Percentiles rank a stretch among this genome's conserved stretches.
Conservation (phyloP, 2,113 vertebrate genomes). For the Etheostoma cragini region DNA sequence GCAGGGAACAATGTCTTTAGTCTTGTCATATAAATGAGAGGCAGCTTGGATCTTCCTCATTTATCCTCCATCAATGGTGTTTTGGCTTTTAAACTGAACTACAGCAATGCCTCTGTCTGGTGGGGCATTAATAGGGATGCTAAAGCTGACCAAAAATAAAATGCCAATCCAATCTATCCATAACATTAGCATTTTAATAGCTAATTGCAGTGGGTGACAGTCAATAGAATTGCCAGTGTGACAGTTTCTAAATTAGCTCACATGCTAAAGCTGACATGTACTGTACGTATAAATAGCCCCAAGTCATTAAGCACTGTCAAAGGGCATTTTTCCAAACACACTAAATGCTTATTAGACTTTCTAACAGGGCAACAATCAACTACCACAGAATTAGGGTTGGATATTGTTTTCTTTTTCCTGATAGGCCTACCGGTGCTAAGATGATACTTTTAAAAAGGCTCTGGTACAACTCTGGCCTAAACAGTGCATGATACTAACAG, state of each 20-base stretch:
- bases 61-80: constrained; percentile 41
- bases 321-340: constrained; percentile 55
- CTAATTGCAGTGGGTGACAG: constrained; percentile 23
- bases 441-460: too few relatives aligned
- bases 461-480: too few relatives aligned
- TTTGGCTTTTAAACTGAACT: constrained; percentile 40
- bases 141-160: constrained; percentile 50
- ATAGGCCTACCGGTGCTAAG: too few relatives aligned
- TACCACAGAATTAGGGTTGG: background rate
- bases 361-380: constrained; percentile 31
- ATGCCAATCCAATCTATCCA: constrained; percentile 44
- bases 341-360: constrained; percentile 51
- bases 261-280: constrained; percentile 61
- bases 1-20: constrained; percentile 34
- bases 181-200: constrained; percentile 65
- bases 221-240: constrained; percentile 32
- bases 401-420: too few relatives aligned
- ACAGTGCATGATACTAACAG: too few relatives aligned
- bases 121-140: constrained; percentile 8
- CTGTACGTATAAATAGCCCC: constrained; percentile 48
- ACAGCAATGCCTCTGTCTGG: constrained; percentile 15
- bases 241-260: constrained; percentile 67
- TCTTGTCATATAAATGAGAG: constrained; percentile 43
- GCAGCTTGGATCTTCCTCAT: constrained; percentile 49
- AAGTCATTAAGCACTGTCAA: constrained; percentile 50